Evolutionary conservation across 2,113 vertebrate genomes (phyloP).

Genomic region (Oreotrochilus melanogaster): DNA sequence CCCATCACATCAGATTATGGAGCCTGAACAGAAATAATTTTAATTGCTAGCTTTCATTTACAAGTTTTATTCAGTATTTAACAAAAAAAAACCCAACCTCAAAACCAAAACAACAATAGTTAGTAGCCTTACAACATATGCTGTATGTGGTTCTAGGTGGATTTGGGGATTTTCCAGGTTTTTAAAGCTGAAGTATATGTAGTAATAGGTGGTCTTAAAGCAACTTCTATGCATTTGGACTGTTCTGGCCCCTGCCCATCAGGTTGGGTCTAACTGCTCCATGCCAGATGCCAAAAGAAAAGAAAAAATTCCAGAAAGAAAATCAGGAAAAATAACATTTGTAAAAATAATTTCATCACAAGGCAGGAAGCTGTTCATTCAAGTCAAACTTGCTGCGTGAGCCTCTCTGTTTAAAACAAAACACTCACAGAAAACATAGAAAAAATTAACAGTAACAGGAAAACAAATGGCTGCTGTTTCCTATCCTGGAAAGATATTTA

Average conservation of each 20-base stretch:
- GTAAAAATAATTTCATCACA: not conserved
- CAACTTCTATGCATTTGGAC: not conserved
- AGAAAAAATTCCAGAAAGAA: not conserved
- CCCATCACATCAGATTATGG: not conserved
- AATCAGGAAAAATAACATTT: not conserved
- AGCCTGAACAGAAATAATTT: not conserved
- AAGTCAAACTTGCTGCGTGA: not conserved
- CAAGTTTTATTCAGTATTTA: not conserved
- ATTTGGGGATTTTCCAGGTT: not conserved
- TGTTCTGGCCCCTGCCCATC: not conserved
- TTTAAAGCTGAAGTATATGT: not conserved
- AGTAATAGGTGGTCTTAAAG: not conserved
- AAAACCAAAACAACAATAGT: not conserved
- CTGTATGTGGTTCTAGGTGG: not conserved
- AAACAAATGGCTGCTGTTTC: conserved; percentile 26
- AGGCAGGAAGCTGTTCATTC: not conserved
- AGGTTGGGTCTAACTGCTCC: not conserved
- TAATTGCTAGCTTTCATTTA: not conserved
- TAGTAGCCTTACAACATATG: rapidly evolving
- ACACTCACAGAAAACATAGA: not conserved
- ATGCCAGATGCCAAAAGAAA: not conserved
- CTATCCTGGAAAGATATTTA: not conserved
- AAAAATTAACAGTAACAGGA: conserved; percentile 23
- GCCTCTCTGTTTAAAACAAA: conserved; percentile 6
- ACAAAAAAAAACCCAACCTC: too few relatives aligned